phyloP scores from a whole-genome alignment of 2,113 vertebrate species.

The Passer montanus region DNA sequence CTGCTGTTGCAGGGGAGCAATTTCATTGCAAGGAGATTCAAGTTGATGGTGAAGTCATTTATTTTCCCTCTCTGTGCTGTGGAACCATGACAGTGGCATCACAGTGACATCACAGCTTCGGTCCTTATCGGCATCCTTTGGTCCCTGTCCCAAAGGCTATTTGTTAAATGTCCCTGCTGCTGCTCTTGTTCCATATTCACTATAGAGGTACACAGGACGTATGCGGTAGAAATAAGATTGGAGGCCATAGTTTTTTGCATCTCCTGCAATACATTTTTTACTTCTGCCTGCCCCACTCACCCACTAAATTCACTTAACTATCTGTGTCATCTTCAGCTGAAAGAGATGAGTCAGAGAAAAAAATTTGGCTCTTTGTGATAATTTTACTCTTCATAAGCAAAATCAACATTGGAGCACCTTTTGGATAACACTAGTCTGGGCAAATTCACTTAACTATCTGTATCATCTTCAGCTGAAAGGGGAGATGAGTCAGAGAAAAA shows the following conservation, averaged over 20 bases:
- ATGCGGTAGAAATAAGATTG: neutral
- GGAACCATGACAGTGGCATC: neutral
- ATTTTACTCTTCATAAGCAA: neutral
- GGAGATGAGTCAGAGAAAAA: neutral
- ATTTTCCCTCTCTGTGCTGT: neutral
- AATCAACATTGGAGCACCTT: neutral
- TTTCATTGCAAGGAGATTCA: neutral
- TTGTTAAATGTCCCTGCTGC: neutral
- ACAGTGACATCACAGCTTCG: rapidly evolving
- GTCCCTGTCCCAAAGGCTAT: neutral
- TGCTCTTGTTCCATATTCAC: rapidly evolving
- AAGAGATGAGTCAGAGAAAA: neutral
- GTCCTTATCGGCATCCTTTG: neutral
- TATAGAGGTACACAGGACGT: neutral
- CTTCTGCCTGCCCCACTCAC: neutral
- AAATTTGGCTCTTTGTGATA: neutral
- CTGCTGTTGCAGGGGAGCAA: neutral
- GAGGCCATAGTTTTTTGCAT: neutral
- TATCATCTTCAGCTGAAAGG: neutral
- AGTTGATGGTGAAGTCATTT: neutral
- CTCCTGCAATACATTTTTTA: neutral
- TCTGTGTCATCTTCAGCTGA: neutral
- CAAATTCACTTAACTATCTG: neutral
- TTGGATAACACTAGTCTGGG: neutral
- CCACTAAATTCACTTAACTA: neutral